Evolutionary conservation across 2,888 invertebrate species (phyloP), one percentile per base, ranked within the genome.

Genomic region (Linnaemya tessellans): DNA sequence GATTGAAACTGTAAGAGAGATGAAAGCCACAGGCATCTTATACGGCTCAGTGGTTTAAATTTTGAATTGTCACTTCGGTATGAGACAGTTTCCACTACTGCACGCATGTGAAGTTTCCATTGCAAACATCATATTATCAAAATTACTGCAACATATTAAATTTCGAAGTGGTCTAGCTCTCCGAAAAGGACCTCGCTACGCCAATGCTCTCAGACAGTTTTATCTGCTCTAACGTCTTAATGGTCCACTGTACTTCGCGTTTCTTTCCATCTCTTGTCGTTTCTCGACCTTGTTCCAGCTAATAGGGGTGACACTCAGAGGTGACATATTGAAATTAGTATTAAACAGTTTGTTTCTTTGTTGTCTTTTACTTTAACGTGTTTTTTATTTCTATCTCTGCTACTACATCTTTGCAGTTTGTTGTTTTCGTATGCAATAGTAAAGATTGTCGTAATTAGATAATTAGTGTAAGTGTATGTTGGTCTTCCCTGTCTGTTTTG

Each of bases 301-400:
- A 85, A 85, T 85, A 82, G 85, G 85, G 82, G 85, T 85, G 85
- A 82, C 82, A 85, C 75, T 85, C 74, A 77, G 75, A 85, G 79
- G 79, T 85, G 85, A 85, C 85, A 85, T 85, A 85, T 85, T 85
- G 85, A 85, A 85, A 85, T 85, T 75, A 85, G 85, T 82, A 82
- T 85, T 85, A 85, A 78, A 74, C 74, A 68, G 78, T 85, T 71
- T 79, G 77, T 70, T 56, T 65, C 1, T 35, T 51, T 71, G 56
- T 30, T 58, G 30, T 65, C 35, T 51, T 41, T 60, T 56, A 25
- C 22, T 71, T 65, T 15, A 77, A 30, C n/a, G 30, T 79, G 71
- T 64, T 70, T 51, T 56, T 73, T 73, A 67, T 64, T 51, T 65
- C 51, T 80, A 56, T 74, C 68, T 64, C 43, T 46, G 70, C 25